Conservation (phyloP, 1,140 invertebrate genomes). For the Pseudomyrmex flavicornis region DNA sequence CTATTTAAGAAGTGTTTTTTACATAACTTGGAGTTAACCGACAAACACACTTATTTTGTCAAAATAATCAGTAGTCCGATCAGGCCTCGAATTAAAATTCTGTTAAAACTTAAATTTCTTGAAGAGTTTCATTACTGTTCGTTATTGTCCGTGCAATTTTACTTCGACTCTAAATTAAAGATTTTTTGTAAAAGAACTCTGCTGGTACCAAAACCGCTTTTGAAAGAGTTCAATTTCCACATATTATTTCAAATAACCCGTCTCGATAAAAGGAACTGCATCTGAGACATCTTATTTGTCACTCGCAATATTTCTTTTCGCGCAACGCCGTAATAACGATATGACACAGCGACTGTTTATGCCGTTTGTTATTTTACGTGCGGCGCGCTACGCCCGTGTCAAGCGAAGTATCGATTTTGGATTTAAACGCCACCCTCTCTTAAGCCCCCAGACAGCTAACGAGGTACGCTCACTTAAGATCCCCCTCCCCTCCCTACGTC, state of each 20-base stretch:
- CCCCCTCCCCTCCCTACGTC: background rate
- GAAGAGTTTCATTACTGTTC: constrained; percentile 21
- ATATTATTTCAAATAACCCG: background rate
- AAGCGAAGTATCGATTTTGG: constrained; percentile 52
- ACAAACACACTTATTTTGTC: background rate
- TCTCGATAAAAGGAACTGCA: background rate
- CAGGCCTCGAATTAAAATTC: background rate
- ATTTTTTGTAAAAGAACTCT: too few relatives aligned
- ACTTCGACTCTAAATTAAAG: too few relatives aligned
- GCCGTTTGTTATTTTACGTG: constrained; percentile 39
- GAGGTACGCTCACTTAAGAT: constrained; percentile 69
- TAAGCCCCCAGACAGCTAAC: constrained; percentile 68
- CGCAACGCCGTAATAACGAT: background rate
- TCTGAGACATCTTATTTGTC: background rate
- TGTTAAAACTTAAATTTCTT: background rate
- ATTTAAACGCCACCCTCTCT: constrained; percentile 66
- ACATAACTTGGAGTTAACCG: background rate
- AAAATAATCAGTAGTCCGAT: background rate
- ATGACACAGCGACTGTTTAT: constrained; percentile 5
- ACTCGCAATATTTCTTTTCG: background rate
- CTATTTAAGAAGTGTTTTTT: constrained; percentile 2
- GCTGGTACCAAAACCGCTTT: too few relatives aligned
- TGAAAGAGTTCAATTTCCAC: background rate
- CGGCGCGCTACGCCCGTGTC: background rate
- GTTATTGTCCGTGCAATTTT: background rate